A percentile compares a stretch with the other conserved stretches of the same genome.
Conservation (phyloP, 1,140 invertebrate genomes). For the Olivierus martensii region DNA sequence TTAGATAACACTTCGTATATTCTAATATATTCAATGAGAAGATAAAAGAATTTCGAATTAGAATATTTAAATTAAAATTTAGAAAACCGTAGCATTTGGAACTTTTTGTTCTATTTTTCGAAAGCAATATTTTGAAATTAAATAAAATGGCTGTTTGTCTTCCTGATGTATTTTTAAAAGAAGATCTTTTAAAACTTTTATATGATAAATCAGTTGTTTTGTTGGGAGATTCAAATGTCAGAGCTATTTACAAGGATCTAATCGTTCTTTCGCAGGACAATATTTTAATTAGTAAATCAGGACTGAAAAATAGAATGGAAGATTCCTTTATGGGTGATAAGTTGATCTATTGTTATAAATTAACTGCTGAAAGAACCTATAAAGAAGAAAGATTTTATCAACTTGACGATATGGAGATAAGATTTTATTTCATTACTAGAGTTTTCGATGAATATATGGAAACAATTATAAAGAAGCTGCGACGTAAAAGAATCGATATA, state of each 20-base stretch:
- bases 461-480: conserved; percentile 26
- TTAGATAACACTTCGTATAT: too few relatives aligned
- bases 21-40: too few relatives aligned
- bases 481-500: conserved; percentile 29
- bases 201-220: conserved; percentile 1
- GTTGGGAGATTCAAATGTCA: conserved; percentile 18
- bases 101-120: too few relatives aligned
- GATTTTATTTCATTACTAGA: conserved; percentile 35
- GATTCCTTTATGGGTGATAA: conserved; percentile 25
- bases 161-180: not conserved
- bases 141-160: not conserved
- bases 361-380: conserved; percentile 29
- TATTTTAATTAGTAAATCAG: conserved; percentile 19
- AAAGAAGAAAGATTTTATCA: conserved; percentile 28
- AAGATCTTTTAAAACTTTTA: not conserved
- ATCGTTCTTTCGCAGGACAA: conserved; percentile 27
- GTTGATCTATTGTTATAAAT: conserved; percentile 26
- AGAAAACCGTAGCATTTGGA: too few relatives aligned
- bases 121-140: too few relatives aligned
- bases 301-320: conserved; percentile 27
- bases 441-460: conserved; percentile 31
- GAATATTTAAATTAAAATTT: too few relatives aligned
- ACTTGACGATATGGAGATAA: not conserved
- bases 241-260: conserved; percentile 34
- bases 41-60: too few relatives aligned